Percentiles rank a stretch among this genome's conserved stretches.
These are phyloP conservation scores for Drosophila takahashii DNA, from an alignment of 1,140 invertebrate genomes.

Conservation along the genomic window DNA sequence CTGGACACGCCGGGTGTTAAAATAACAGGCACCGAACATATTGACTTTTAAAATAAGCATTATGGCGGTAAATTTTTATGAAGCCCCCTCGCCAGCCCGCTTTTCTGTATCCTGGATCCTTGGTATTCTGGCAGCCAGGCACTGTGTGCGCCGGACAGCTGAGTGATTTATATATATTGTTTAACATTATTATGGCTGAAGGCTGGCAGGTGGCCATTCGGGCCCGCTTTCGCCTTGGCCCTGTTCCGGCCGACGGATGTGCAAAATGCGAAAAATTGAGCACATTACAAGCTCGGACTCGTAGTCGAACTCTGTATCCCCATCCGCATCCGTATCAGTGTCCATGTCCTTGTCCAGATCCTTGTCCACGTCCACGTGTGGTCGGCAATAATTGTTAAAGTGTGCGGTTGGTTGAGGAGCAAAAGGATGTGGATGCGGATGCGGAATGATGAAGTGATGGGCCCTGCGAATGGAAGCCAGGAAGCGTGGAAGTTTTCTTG, in stretches of 20 bases:
- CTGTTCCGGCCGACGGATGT: constrained; percentile 62
- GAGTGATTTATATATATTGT: constrained; percentile 82
- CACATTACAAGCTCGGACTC: constrained; percentile 62
- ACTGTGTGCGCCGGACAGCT: constrained; percentile 67
- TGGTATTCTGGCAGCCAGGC: neutral
- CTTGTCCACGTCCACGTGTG: constrained; percentile 62
- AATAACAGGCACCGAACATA: constrained; percentile 80
- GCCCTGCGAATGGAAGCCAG: constrained; percentile 4
- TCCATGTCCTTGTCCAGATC: constrained; percentile 19
- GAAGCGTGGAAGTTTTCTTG: constrained; percentile 17
- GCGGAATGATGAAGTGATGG: constrained; percentile 61
- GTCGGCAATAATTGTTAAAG: constrained; percentile 79
- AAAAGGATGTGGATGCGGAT: constrained; percentile 20
- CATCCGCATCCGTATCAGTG: constrained; percentile 19
- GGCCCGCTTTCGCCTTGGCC: constrained; percentile 30
- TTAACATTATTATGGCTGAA: constrained; percentile 81
- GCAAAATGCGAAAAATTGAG: constrained; percentile 81
- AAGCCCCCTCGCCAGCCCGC: constrained; percentile 40
- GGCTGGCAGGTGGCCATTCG: constrained; percentile 68
- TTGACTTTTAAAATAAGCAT: constrained; percentile 83
- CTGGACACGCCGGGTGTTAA: constrained; percentile 80
- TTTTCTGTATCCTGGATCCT: neutral
- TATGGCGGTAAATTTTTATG: constrained; percentile 80
- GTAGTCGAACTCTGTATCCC: constrained; percentile 10
- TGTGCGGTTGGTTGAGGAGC: constrained; percentile 48